Conservation (phyloP, 2,113 vertebrate genomes). For the Percina caprodes region DNA sequence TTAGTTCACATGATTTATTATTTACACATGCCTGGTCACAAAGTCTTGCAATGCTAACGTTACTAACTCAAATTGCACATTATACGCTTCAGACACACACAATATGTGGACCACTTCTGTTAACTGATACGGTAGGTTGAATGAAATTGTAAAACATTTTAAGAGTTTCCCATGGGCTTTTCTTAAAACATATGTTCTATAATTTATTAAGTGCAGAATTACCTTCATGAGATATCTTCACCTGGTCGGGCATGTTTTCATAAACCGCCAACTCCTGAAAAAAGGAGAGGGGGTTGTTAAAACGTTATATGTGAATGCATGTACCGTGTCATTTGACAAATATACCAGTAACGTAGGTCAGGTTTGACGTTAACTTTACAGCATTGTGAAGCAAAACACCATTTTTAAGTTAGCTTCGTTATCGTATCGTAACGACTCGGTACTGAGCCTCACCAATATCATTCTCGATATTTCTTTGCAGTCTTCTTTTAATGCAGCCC, state of each 20-base stretch:
- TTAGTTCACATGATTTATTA: background rate
- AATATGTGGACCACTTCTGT: too few species aligned
- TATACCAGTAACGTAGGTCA: background rate
- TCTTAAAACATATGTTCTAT: background rate
- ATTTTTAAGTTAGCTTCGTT: background rate
- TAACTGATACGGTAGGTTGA: too few species aligned
- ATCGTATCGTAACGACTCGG: background rate
- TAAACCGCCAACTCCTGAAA: slow-evolving; percentile 81
- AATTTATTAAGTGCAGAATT: background rate
- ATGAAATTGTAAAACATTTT: too few species aligned
- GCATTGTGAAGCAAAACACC: background rate
- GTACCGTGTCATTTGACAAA: background rate
- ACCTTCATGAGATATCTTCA: slow-evolving; percentile 82
- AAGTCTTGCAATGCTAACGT: background rate
- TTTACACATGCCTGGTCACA: background rate
- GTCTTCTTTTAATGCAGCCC: slow-evolving; percentile 74
- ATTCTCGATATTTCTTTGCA: slow-evolving; percentile 81
- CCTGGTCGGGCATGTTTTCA: slow-evolving; percentile 83
- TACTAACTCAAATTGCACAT: background rate
- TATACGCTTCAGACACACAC: background rate
- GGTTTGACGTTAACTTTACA: background rate
- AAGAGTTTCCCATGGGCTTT: background rate
- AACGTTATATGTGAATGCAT: background rate
- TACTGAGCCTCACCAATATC: slow-evolving; percentile 76
- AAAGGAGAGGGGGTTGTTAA: background rate